Evolutionary conservation across 1,140 invertebrate species (phyloP), one percentile per base, ranked within the genome.

Genomic region (Hypothenemus hampei): DNA sequence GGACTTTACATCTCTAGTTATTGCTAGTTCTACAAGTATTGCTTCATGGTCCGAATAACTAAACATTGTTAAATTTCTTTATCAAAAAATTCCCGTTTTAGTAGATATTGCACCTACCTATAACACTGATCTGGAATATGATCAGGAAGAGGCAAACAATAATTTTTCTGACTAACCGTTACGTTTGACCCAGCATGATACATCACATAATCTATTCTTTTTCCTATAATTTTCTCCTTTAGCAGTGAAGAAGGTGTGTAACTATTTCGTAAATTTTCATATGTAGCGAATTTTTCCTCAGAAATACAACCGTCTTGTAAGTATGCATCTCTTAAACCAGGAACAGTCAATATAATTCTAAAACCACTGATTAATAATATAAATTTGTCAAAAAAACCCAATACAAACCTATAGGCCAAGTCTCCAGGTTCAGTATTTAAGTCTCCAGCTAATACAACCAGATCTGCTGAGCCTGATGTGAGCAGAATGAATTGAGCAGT

Each of bases 41-140:
- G 88, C 90, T 75, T 94, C 91, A 68, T 95, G 92, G 71, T 95
- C 92, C 0, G 91, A 94, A 72, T 85, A 94, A 66, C 89, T 91
- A 61, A 18, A 47, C n/a, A n/a, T n/a, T n/a, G n/a, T n/a, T n/a
- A 47, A 24, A 29, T 13, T 37, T 15, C 3, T 16, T 16, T 20
- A 21, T 7, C 6, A 7, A n/a, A 29, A 29, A 29, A 29, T 29
- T 7, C 26, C 6, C n/a, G 6, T 29, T 7, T 29, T 29, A 29
- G n/a, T 7, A 29, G n/a, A 29, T 29, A 10, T 6, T 18, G 8
- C 6, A 21, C 13, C 8, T 47, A 47, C 44, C 44, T 49, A 11
- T 86, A 90, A 43, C 75, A 67, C 49, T 79, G 68, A 1, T 77
- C 78, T 7, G 89, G 87, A 33, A 94, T 81, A 61, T 83, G 76